Conservation (phyloP, 2,888 invertebrate genomes). For the Stenotaenia linearis region DNA sequence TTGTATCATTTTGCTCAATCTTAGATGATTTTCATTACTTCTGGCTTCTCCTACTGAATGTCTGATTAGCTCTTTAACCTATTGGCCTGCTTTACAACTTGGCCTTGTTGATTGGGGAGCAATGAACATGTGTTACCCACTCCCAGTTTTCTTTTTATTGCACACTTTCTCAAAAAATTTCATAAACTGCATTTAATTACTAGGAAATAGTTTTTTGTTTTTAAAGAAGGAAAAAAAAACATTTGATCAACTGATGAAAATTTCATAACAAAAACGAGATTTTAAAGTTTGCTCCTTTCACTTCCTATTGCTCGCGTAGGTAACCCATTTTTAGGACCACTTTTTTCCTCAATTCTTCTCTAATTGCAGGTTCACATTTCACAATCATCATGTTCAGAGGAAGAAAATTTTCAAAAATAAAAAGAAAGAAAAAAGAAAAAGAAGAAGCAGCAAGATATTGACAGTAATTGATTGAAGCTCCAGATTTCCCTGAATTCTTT, state of each 20-base stretch:
- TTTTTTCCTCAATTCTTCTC: neutral
- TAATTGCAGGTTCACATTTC: conserved; percentile 6
- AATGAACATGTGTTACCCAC: conserved; percentile 7
- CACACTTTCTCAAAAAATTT: neutral
- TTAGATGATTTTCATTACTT: conserved; percentile 5
- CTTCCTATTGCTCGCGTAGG: neutral
- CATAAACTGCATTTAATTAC: neutral
- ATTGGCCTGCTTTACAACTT: conserved; percentile 13
- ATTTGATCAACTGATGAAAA: neutral
- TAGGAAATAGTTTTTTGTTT: neutral
- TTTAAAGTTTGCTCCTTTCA: neutral
- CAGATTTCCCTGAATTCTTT: too few species aligned
- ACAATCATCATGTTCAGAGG: neutral
- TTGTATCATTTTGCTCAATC: conserved; percentile 6
- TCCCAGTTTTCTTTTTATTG: conserved; percentile 11
- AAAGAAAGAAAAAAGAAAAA: too few species aligned
- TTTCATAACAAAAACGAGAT: neutral
- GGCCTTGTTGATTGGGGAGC: conserved; percentile 16
- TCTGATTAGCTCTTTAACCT: conserved; percentile 16
- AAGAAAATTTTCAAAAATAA: too few species aligned
- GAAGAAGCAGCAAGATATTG: too few species aligned
- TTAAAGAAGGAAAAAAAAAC: neutral
- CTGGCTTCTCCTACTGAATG: neutral
- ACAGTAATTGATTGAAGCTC: too few species aligned
- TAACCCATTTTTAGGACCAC: neutral